Evolutionary conservation across 53 echinoderm and acorn worm species (phyloP).

Genomic region (Holothuria scabra): DNA sequence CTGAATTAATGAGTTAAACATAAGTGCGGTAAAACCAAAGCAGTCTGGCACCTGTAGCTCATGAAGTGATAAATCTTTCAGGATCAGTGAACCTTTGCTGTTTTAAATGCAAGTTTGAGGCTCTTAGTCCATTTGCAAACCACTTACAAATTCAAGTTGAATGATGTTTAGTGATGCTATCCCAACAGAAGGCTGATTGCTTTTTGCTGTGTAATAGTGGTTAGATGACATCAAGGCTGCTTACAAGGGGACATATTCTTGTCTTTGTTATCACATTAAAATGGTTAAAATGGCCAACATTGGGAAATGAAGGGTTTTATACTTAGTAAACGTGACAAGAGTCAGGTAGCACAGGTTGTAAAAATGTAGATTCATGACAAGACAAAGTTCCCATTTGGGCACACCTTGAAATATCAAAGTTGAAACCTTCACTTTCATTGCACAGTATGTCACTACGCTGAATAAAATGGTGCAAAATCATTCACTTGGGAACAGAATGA

Average conservation of each 20-base stretch:
- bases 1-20: constrained; percentile 38
- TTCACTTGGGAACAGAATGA: no score
- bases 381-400: neutral
- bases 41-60: constrained; percentile 13
- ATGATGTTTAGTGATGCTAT: constrained; percentile 22
- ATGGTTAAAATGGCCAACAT: constrained; percentile 6
- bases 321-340: constrained; percentile 31
- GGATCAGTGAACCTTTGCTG: neutral
- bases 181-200: neutral
- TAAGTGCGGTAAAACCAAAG: neutral
- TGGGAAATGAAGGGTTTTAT: neutral
- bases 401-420: constrained; percentile 32
- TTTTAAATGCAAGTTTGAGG: constrained; percentile 29
- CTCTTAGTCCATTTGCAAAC: constrained; percentile 37
- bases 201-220: neutral
- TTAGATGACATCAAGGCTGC: constrained; percentile 3
- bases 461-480: no score
- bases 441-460: no score
- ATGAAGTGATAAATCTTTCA: constrained; percentile 13
- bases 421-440: no score
- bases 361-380: constrained; percentile 16
- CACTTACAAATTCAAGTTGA: constrained; percentile 14
- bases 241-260: neutral
- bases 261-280: constrained; percentile 14
- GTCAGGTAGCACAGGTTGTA: constrained; percentile 35